These are phyloP conservation scores for Chrysogorgia sp. DNA, from an alignment of 92 coral and sea anemone genomes.

Conservation along the genomic window DNA sequence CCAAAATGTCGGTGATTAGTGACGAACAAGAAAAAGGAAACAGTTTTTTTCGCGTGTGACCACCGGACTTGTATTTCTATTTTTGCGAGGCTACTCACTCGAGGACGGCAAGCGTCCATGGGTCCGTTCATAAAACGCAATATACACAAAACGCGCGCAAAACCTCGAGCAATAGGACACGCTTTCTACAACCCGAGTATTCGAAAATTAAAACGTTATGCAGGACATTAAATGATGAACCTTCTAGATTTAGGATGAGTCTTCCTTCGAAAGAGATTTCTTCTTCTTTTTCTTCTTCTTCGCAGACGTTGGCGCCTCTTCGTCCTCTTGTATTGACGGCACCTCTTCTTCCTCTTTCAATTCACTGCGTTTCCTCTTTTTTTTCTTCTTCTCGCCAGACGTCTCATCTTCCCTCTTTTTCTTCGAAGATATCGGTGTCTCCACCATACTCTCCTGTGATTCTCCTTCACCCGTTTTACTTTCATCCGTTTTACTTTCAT, in stretches of 20 bases:
- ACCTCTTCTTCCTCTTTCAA: constrained; percentile 51
- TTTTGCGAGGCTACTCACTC: no score
- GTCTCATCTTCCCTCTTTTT: constrained; percentile 34
- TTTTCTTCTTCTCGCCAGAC: constrained; percentile 62
- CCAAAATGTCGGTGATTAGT: no score
- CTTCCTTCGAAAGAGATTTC: constrained; percentile 49
- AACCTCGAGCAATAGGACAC: neutral
- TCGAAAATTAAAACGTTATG: neutral
- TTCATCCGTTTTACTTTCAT: constrained; percentile 48
- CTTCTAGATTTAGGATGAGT: neutral
- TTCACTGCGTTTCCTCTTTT: constrained; percentile 50
- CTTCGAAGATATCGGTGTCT: constrained; percentile 51
- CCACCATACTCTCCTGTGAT: constrained; percentile 38
- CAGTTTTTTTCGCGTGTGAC: no score
- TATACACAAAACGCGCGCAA: no score
- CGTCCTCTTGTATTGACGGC: constrained; percentile 37
- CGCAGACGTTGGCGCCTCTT: constrained; percentile 36
- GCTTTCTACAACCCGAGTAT: neutral
- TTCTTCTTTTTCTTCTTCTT: constrained; percentile 77
- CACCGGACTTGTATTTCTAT: no score
- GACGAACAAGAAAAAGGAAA: no score
- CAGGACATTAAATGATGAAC: no score
- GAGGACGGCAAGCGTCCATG: no score
- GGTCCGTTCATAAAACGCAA: no score
- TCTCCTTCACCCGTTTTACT: constrained; percentile 43